Evolutionary conservation across 1,140 invertebrate genomes (phyloP), one percentile per base, ranked within the genome.

Genomic region (Linepithema humile): DNA sequence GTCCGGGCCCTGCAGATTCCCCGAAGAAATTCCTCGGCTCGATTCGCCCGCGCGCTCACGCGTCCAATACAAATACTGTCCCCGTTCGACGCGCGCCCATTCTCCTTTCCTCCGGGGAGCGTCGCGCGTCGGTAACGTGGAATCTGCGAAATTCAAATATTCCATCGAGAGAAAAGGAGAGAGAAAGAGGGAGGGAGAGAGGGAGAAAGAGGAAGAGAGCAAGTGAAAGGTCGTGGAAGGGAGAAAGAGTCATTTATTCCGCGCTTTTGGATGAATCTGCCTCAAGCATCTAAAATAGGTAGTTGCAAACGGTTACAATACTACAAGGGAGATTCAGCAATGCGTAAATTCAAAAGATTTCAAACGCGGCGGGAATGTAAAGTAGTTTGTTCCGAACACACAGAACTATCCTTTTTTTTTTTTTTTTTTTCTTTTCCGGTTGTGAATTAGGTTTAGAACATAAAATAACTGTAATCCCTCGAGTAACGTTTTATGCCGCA

Each of bases 141-240:
- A 90, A 91, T 91, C 86, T 85, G 45, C 88, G 77, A 88, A 85
- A 90, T 91, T 90, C 91, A 91, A 91, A 92, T 92, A 91, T 89
- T 84, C 83, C 43, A 70, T 12, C 38, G 53, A 55, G 67, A 82
- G 75, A 48, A 65, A 74, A 64, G 64, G 70, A 69, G 69, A 72
- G 26, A 74, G 5, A 43, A 20, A 70, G 32, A 20, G 40, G 38
- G 59, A 50, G 38, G 64, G 26, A 59, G 23, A 84, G 29, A 62
- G 50, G 48, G 69, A 78, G 15, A 67, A 60, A 50, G 29, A 84
- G 32, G 73, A 50, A 72, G 40, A 45, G 57, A 48, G 43, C 53
- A 35, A 20, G 67, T 17, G 64, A 32, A 48, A 85, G 55, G 55
- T 15, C 45, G 64, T 29, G 67, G 29, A 35, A 65, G 55, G 15